phyloP scores from a whole-genome alignment of 2,113 vertebrate genomes.

The Urocitellus parryii region DNA sequence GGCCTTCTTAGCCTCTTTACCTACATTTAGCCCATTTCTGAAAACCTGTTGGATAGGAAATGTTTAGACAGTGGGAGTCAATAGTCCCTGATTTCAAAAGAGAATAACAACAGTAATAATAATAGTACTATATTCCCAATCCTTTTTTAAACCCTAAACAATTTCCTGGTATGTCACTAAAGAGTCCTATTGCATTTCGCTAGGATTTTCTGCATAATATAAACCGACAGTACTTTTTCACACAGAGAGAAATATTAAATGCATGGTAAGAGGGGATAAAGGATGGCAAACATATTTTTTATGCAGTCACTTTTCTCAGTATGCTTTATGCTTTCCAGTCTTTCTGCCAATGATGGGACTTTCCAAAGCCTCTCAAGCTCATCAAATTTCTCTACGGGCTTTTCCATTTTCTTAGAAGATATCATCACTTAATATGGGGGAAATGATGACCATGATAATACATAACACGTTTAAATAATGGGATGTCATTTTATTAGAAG shows the following conservation, averaged over 20 bases:
- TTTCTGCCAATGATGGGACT: neutral
- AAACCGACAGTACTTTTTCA: neutral
- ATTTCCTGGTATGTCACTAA: neutral
- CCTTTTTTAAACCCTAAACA: neutral
- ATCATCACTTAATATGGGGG: neutral
- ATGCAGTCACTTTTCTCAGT: neutral
- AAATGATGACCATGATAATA: neutral
- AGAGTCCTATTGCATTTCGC: neutral
- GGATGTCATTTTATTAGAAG: neutral
- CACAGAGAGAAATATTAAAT: neutral
- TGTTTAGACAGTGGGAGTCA: neutral
- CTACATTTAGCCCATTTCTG: neutral
- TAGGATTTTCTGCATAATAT: slow-evolving; percentile 29
- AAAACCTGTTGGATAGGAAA: neutral
- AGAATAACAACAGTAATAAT: neutral
- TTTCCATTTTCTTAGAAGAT: neutral
- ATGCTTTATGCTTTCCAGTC: neutral
- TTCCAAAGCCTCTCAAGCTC: neutral
- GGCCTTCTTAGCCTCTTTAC: neutral
- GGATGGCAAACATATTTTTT: neutral
- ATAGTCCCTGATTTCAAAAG: neutral
- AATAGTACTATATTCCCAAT: neutral
- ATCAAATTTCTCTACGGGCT: neutral
- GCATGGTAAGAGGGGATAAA: neutral
- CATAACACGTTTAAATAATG: neutral